Percentiles rank a stretch among this genome's conserved stretches.
Conservation (phyloP, 1,140 invertebrate genomes). For the Caenorhabditis tropicalis region DNA sequence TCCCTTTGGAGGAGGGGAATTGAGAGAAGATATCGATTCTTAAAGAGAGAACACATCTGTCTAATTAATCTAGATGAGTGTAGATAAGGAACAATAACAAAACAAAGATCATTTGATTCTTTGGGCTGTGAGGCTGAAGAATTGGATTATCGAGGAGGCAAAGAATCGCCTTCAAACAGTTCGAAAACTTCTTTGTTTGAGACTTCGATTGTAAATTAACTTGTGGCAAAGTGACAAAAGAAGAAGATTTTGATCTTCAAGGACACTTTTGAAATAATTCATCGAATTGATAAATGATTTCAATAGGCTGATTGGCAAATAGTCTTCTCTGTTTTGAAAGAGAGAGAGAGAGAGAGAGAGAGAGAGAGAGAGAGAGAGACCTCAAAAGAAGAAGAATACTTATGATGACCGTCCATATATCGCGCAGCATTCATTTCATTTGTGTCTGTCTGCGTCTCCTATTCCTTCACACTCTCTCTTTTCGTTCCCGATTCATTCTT, state of each 20-base stretch:
- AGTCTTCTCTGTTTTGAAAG: background rate
- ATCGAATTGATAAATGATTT: background rate
- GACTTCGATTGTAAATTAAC: background rate
- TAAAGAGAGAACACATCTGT: no score
- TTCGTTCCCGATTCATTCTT: background rate
- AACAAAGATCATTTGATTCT: no score
- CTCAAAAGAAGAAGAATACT: conserved; percentile 14
- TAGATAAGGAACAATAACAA: no score
- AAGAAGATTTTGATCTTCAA: background rate
- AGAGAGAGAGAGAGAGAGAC: background rate
- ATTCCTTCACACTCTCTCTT: background rate
- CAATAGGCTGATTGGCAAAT: background rate
- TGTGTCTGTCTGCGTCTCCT: no score
- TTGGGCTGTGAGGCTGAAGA: no score
- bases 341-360: background rate
- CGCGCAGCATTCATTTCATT: conserved; percentile 10
- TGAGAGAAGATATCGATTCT: no score
- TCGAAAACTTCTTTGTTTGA: no score
- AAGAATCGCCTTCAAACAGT: no score
- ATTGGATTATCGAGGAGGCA: no score
- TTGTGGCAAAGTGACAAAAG: no score
- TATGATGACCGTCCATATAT: conserved; percentile 30
- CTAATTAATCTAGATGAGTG: no score
- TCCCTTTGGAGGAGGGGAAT: no score
- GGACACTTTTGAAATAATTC: background rate